These are phyloP conservation scores for Aphidius ervi DNA, from an alignment of 1,140 invertebrate species.

Conservation along the genomic window DNA sequence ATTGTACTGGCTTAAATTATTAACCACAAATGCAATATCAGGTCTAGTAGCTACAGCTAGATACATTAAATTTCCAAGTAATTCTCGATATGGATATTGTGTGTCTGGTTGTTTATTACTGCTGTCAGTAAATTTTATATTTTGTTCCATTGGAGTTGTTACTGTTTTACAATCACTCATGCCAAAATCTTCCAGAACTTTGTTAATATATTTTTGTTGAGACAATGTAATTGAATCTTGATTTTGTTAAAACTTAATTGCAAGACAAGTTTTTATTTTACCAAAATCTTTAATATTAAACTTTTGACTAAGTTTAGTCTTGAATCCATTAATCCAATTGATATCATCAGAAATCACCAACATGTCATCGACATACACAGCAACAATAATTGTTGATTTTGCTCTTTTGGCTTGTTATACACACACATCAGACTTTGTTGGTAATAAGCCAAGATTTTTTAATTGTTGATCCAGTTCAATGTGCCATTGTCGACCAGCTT, in stretches of 20 bases:
- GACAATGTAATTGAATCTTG: constrained; percentile 9
- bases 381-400: constrained; percentile 18
- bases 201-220: constrained; percentile 20
- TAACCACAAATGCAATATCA: too few species aligned
- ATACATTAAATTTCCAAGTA: too few species aligned
- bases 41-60: too few species aligned
- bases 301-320: constrained; percentile 80
- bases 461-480: constrained; percentile 20
- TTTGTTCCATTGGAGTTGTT: constrained; percentile 17
- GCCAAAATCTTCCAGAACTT: constrained; percentile 19
- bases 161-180: constrained; percentile 23
- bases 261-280: constrained; percentile 16
- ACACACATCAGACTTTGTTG: constrained; percentile 23
- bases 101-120: too few species aligned
- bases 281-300: constrained; percentile 23
- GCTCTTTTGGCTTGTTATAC: constrained; percentile 22
- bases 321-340: constrained; percentile 85
- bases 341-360: constrained; percentile 22
- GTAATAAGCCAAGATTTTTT: constrained; percentile 14
- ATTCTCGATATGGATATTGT: too few species aligned
- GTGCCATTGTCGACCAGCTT: constrained; percentile 33
- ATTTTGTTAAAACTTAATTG: constrained; percentile 18
- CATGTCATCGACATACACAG: constrained; percentile 32
- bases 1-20: too few species aligned
- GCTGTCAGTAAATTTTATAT: too few species aligned